Base-by-base conservation (phyloP, 2,797 vertebrate genomes). In the Hippopotamyrus pictus region DNA sequence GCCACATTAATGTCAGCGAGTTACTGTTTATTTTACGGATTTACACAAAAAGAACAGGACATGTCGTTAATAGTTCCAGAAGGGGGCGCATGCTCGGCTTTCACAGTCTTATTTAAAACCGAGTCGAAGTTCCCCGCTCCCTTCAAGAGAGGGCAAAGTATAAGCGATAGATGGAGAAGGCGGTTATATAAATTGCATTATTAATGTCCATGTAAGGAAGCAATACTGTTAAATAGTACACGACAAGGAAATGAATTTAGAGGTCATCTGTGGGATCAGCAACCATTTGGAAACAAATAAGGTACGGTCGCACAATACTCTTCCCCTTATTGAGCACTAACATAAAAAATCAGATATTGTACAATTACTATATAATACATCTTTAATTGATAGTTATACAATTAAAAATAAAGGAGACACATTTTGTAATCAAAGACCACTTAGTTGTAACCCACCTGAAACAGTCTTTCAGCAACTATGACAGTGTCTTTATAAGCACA, bases 11-110 rank as follows among this genome's bases (percentile, higher is more conserved):
- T 91, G 82, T 89, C 89, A 91, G 92, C 93, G 92, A 89, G 89
- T 88, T 91, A 88, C 88, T 88, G 83, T 96, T 96, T 95, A 96
- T 95, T 93, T 91, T 95, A 90, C 90, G 92, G 89, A 90, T 93
- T 93, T 92, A 93, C 92, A 95, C 92, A 95, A 93, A 90, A 93
- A 86, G 65, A 92, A 92, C 92, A 85, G 41, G 91, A 91, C 90
- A 88, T 84, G 89, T 62, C 92, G 93, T 88, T 90, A 92, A 90
- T 91, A 93, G 88, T 91, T 90, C 91, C 88, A 91, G 91, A 94
- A 88, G 44, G 91, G 87, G 92, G 88, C 93, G 82, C 87, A 91
- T 92, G 93, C 57, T 91, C 88, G 92, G 82, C 89, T 90, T 94
- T 94, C 93, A 92, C 92, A 93, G 91, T 93, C 91, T 91, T 85